Evolutionary conservation across 1,140 invertebrate species (phyloP).

Genomic region (Drosophila kohkoa): DNA sequence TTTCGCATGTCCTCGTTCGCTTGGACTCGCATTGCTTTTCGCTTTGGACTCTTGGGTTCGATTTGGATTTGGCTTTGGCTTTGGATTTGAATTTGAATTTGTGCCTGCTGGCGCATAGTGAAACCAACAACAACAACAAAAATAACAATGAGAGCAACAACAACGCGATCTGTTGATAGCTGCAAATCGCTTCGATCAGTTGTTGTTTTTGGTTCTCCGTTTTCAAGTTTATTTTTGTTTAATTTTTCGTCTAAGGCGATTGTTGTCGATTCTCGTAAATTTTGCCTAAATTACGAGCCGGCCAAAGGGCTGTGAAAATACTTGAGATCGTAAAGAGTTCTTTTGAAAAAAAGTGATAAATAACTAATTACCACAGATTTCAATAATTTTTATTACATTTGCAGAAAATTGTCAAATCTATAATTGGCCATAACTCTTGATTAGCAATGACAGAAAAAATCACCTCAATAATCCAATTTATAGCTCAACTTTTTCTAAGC

Average conservation of each 20-base stretch:
- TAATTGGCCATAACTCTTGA: not conserved
- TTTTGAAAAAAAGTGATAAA: not conserved
- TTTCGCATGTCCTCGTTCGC: slow-evolving; percentile 77
- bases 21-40: slow-evolving; percentile 14
- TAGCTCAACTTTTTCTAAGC: not conserved
- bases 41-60: slow-evolving; percentile 35
- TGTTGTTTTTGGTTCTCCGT: slow-evolving; percentile 29
- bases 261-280: slow-evolving; percentile 65
- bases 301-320: slow-evolving; percentile 34
- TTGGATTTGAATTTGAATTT: slow-evolving; percentile 18
- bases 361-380: not conserved
- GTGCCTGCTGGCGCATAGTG: slow-evolving; percentile 74
- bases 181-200: slow-evolving; percentile 24
- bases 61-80: slow-evolving; percentile 25
- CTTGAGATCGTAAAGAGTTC: slow-evolving; percentile 7
- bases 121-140: slow-evolving; percentile 9
- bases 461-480: not conserved
- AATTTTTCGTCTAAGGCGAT: slow-evolving; percentile 50
- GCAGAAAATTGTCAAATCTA: not conserved
- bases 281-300: slow-evolving; percentile 58
- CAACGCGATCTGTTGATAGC: slow-evolving; percentile 37
- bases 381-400: not conserved
- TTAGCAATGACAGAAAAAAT: not conserved
- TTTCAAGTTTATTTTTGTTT: slow-evolving; percentile 73
- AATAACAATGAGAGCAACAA: not conserved